Evolutionary conservation across 2,113 vertebrate genomes (phyloP), one percentile per base, ranked within the genome.

Genomic region (Eudorcas thomsonii): DNA sequence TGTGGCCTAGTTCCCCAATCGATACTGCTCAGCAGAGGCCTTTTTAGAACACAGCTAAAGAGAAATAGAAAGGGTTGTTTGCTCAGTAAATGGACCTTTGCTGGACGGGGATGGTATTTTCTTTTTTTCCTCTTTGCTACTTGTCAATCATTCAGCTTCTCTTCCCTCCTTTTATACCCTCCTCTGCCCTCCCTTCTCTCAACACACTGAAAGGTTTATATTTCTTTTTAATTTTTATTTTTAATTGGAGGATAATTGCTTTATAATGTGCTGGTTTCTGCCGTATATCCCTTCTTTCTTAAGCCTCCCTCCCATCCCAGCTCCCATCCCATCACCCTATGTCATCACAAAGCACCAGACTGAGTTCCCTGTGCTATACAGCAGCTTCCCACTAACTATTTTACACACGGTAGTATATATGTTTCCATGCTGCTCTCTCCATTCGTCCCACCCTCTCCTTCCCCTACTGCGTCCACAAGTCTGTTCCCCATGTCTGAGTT

Each of bases 21-120:
- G 1, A 96, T 96, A 89, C 71, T 50, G 57, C 96, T 98, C 90
- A 91, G 94, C 54, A 71, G 97, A 96, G 71, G 82, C 86, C 93
- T 96, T 98, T 94, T 64, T 26, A 93, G 94, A 95, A 71, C 50
- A 88, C 25, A 96, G 92, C 71, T 77, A 59, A 39, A 83, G 83
- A 62, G 81, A 97, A 90, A 86, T 55, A 78, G 89, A 45, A 71
- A 95, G 80, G 15, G 11, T 50, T 48, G n/a, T 74, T 91, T 74
- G 84, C 90, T 92, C 84, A 55, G 96, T 86, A 95, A 91, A 86
- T 60, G 92, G 91, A 88, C 7, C 55, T 88, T 87, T 88, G 83
- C 71, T 48, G 45, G 45, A 48, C 2, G 59, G 45, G 25, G 13
- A 50, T 15, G 15, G n/a, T 36, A 83, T 83, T 95, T 89, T 55